Evolutionary conservation across 2,797 vertebrate species (phyloP), one percentile per base, ranked within the genome.

Genomic region (Poeciliopsis presidionis): DNA sequence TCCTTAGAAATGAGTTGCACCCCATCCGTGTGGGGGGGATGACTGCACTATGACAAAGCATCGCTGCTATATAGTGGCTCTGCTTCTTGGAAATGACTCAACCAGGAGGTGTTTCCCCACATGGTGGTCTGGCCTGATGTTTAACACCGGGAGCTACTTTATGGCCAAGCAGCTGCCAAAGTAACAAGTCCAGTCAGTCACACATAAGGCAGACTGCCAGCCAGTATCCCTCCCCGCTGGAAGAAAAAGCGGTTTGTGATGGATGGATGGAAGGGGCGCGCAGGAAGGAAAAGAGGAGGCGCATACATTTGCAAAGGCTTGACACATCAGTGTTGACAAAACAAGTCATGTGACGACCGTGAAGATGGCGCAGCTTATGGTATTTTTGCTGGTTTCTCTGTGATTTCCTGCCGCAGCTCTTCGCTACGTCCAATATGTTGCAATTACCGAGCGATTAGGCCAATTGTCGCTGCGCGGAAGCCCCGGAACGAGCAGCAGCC

Each of bases 301-400:
- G 86, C 73, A 82, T 83, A 86, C 70, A 86, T 91, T 90, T 90
- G 87, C 92, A 90, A 91, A 86, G 65, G 86, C 89, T 91, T 91
- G 91, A 93, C 90, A 93, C 90, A 93, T 93, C 89, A 86, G 85
- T 93, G 89, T 94, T 95, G 95, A 95, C 94, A 94, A 92, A 92
- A 91, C 90, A 90, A 91, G 92, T 95, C 95, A 95, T 93, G 94
- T 96, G 95, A 96, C 91, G 79, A 78, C 77, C 86, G 41, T 81
- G 93, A 95, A 95, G 94, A 96, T 96, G 94, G 95, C 95, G 94
- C 95, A 95, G 90, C 92, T 89, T 83, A 90, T 86, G 84, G 78
- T 92, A 87, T 80, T 61, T 88, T 90, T 83, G 90, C 88, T 79
- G 89, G 74, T 89, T 85, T 81, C 84, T 81, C 80, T 12, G 63